phyloP scores from a whole-genome alignment of 2,888 invertebrate species.

The Matsumyia berberina region DNA sequence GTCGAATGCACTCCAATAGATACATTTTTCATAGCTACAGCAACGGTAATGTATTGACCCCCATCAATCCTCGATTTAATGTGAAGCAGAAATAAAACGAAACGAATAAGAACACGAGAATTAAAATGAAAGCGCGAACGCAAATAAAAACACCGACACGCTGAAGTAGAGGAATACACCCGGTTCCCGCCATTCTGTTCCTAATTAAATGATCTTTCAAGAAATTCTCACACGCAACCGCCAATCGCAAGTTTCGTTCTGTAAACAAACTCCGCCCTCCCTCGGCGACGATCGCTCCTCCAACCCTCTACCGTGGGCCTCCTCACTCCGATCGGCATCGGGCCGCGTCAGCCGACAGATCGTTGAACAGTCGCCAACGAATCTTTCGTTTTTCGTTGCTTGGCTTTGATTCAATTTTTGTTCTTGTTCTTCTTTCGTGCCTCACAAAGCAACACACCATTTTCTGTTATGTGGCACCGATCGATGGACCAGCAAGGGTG shows the following conservation, averaged over 20 bases:
- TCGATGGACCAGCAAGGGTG: conserved; percentile 15
- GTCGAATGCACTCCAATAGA: conserved; percentile 32
- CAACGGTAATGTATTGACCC: conserved; percentile 68
- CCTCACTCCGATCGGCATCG: conserved; percentile 6
- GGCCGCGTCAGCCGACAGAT: conserved; percentile 64
- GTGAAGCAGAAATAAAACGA: conserved; percentile 28
- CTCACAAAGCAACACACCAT: conserved; percentile 63
- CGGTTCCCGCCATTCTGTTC: conserved; percentile 73
- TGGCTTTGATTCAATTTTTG: conserved; percentile 4
- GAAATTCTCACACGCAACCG: conserved; percentile 76
- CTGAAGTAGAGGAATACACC: conserved; percentile 21
- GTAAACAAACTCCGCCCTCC: conserved; percentile 75
- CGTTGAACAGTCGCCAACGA: conserved; percentile 70
- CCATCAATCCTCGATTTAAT: conserved; percentile 69
- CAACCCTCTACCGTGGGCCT: not conserved
- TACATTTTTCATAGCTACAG: conserved; percentile 31
- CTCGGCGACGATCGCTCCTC: conserved; percentile 5
- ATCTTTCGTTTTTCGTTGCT: conserved; percentile 30
- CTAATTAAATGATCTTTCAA: conserved; percentile 76
- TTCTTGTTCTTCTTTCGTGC: conserved; percentile 36
- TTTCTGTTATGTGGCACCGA: conserved; percentile 36
- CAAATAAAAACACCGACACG: conserved; percentile 12
- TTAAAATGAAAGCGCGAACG: conserved; percentile 10
- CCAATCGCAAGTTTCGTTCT: conserved; percentile 71
- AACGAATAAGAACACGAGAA: no score